Base-by-base conservation (phyloP, 2,113 vertebrate genomes). In the Narcine bancroftii region DNA sequence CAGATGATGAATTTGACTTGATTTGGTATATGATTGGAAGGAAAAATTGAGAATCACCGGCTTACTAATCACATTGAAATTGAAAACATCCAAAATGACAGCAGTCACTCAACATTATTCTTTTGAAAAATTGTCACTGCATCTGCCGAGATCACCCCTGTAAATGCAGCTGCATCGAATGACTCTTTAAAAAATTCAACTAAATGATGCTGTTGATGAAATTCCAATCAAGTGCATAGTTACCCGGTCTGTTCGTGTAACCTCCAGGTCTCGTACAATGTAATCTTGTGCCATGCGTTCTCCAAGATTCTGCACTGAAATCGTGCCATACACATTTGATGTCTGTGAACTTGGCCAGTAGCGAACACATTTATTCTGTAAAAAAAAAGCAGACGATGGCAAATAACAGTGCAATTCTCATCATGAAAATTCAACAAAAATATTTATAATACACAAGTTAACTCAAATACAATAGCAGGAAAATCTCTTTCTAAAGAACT, bases 321-420 rank as follows among this genome's bases (percentile, higher is more conserved):
- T 89, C 36, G 93, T 93, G 21, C 96, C 96, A 0, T 96, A 97
- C 66, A 97, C 97, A 92, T 94, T 97, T 71, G 94, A 71, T 93
- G 94, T 77, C 0, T 96, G 75, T 29, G 94, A 93, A 92, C 97
- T 96, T 0, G 97, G 97, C 98, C 97, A 97, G 95, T 97, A 97
- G 1, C 95, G 94, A 92, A 97, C 97, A 93, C 97, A 98, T 93
- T 98, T 98, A 94, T 97, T 98, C 97, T 98, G 94, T n/a, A 26
- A 92, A 24, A 92, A 26, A 92, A 24, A 92, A 36, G 63, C 0
- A 0, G 53, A 45, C 45, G 36, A 50, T 69, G 53, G 85, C 47
- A n/a, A 29, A 77, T 36, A 45, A 89, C 29, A 53, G 24, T 13
- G 26, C 45, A 83, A 17, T 50, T 29, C 24, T 47, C 42, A 47